Percentiles rank a stretch among this genome's conserved stretches.
phyloP scores from a whole-genome alignment of 2,888 invertebrate species.

The Dicyrtomina minuta region DNA sequence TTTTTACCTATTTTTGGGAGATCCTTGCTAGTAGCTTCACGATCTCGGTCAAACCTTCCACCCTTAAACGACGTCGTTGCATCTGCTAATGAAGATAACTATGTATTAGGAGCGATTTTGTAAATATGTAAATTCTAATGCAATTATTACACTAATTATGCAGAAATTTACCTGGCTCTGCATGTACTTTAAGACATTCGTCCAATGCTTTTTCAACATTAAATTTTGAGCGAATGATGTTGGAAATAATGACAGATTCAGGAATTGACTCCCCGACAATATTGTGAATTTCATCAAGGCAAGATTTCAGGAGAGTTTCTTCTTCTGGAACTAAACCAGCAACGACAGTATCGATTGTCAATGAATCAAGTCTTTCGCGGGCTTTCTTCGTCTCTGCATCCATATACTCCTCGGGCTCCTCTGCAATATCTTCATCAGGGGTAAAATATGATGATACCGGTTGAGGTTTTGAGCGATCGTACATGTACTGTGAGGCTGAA shows the following conservation, averaged over 20 bases:
- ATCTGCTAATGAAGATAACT: neutral
- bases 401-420: conserved; percentile 69
- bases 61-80: neutral
- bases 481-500: conserved; percentile 70
- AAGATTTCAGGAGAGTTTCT: conserved; percentile 74
- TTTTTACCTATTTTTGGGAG: conserved; percentile 19
- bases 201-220: conserved; percentile 73
- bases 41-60: neutral
- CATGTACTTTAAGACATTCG: conserved; percentile 62
- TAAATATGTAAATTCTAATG: too few relatives aligned
- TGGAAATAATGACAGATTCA: conserved; percentile 70
- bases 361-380: conserved; percentile 55
- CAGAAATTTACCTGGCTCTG: too few relatives aligned
- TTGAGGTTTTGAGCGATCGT: conserved; percentile 66
- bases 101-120: too few relatives aligned
- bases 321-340: conserved; percentile 66
- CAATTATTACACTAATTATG: too few relatives aligned
- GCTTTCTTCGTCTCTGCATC: conserved; percentile 57
- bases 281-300: conserved; percentile 77
- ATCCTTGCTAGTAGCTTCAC: neutral
- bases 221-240: conserved; percentile 71
- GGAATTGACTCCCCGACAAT: conserved; percentile 75
- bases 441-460: conserved; percentile 70
- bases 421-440: conserved; percentile 66
- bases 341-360: conserved; percentile 56